Percentiles rank a stretch among this genome's conserved stretches.
Evolutionary conservation across 2,113 vertebrate genomes (phyloP).

Genomic region (Percina caprodes): DNA sequence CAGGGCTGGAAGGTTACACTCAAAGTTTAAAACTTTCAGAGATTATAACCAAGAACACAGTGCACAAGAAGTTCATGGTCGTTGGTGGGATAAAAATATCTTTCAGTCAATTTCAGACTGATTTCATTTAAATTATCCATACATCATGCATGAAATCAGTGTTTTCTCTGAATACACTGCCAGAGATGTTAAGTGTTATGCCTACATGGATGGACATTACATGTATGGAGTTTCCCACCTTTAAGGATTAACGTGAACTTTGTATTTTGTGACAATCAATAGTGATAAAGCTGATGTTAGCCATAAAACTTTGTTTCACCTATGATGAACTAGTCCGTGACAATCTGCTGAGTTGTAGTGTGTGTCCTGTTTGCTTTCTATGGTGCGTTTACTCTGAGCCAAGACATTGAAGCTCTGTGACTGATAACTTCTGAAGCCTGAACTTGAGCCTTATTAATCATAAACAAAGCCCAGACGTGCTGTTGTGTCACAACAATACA

Average conservation of each 20-base stretch:
- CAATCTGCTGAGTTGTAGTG: background rate
- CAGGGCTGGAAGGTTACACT: background rate
- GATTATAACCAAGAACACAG: background rate
- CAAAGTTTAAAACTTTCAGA: background rate
- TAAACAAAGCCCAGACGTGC: constrained; percentile 20
- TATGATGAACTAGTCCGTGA: background rate
- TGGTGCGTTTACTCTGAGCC: no score
- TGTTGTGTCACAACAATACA: background rate
- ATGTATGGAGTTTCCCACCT: background rate
- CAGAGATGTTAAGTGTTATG: background rate
- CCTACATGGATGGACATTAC: no score
- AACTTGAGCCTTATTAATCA: background rate
- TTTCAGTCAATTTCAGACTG: background rate
- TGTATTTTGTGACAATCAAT: background rate
- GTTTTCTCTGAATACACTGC: background rate
- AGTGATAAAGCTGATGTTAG: background rate
- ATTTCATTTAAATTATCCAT: background rate
- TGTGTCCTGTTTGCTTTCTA: background rate
- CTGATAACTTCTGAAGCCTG: background rate
- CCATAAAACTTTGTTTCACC: background rate
- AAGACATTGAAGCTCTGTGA: background rate
- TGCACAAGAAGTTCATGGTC: background rate
- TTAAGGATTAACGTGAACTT: background rate
- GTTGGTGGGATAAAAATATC: background rate
- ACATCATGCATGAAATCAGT: background rate